Conservation (phyloP, 2,797 vertebrate species). For the Gambelia wislizenii region DNA sequence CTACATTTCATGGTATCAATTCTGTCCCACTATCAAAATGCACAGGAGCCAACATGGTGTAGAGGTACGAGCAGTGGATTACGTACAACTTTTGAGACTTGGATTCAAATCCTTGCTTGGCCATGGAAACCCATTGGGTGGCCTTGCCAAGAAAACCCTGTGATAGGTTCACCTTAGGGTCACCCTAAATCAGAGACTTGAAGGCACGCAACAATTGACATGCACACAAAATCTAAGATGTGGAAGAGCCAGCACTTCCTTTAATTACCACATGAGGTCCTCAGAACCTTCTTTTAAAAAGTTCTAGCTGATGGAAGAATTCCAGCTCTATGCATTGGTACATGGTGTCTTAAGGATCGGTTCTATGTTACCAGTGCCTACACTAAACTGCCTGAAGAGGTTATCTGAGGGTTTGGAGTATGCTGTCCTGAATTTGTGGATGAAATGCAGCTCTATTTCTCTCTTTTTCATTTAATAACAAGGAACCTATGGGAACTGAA, state of each 20-base stretch:
- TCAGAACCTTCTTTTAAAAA: neutral
- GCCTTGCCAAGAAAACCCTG: too few species aligned
- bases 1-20: neutral
- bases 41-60: neutral
- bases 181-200: too few species aligned
- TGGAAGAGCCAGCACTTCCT: neutral
- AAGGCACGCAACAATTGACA: too few species aligned
- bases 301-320: neutral
- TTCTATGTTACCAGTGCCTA: neutral
- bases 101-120: too few species aligned
- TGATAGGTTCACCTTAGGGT: too few species aligned
- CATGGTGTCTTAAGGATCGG: neutral
- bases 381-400: neutral
- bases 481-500: neutral
- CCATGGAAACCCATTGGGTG: too few species aligned
- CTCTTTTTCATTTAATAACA: neutral
- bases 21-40: neutral
- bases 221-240: too few species aligned
- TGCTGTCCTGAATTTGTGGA: neutral
- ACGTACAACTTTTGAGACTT: too few species aligned
- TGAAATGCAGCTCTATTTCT: neutral
- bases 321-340: neutral
- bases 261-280: neutral
- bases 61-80: too few species aligned
- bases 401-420: neutral